These are phyloP conservation scores for Eonycteris spelaea DNA, from an alignment of 2,113 vertebrate species.

Conservation along the genomic window DNA sequence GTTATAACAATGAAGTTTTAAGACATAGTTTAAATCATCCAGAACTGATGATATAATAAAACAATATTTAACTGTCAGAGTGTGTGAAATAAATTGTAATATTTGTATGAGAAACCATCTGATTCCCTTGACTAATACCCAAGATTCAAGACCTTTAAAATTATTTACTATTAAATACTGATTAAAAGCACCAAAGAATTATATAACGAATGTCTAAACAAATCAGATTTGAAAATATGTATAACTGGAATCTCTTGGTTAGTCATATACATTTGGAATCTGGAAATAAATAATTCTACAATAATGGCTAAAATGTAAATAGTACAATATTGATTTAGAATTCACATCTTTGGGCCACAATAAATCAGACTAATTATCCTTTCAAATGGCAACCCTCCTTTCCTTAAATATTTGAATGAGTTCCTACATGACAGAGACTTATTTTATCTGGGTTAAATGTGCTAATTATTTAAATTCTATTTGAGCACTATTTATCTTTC, in stretches of 20 bases:
- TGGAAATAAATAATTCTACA: slow-evolving; percentile 31
- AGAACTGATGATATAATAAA: neutral
- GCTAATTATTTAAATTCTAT: slow-evolving; percentile 6
- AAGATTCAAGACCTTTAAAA: slow-evolving; percentile 1
- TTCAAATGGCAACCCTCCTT: neutral
- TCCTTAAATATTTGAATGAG: slow-evolving; percentile 40
- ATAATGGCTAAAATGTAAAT: neutral
- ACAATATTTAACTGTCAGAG: neutral
- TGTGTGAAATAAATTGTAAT: neutral
- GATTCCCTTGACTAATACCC: neutral
- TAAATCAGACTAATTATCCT: neutral
- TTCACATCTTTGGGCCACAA: neutral
- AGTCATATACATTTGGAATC: neutral
- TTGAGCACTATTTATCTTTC: neutral
- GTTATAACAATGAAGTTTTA: neutral
- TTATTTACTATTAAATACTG: slow-evolving; percentile 33
- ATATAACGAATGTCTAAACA: neutral
- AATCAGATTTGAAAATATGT: neutral
- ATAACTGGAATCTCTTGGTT: neutral
- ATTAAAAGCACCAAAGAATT: slow-evolving; percentile 21
- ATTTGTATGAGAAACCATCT: neutral
- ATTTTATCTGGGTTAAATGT: slow-evolving; percentile 2
- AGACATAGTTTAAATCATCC: neutral
- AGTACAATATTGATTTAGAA: neutral
- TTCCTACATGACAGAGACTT: neutral